These are phyloP conservation scores for Megaptera novaeangliae DNA, from an alignment of 2,113 vertebrate genomes.

Conservation along the genomic window DNA sequence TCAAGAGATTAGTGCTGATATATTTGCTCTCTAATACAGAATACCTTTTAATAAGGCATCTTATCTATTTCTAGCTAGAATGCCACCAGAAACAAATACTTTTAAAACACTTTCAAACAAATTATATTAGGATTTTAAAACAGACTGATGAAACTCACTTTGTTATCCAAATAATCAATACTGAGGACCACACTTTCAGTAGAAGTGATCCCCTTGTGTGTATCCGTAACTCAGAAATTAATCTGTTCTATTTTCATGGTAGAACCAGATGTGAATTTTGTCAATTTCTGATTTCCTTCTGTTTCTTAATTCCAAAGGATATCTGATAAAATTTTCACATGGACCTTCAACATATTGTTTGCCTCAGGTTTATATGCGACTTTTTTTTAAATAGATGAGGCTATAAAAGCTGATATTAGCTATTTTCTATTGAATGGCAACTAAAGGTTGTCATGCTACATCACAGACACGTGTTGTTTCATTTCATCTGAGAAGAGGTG, in stretches of 20 bases:
- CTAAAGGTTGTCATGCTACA: not conserved
- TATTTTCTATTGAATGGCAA: not conserved
- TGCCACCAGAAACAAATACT: slow-evolving; percentile 32
- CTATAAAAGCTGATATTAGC: not conserved
- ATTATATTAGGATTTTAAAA: slow-evolving; percentile 1
- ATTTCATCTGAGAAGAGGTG: not conserved
- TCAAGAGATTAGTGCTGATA: not conserved
- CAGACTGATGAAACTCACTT: slow-evolving; percentile 12
- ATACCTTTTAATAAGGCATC: not conserved
- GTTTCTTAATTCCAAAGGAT: not conserved
- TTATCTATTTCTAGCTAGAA: slow-evolving; percentile 28
- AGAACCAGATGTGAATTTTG: not conserved
- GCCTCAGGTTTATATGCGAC: not conserved
- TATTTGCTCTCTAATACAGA: slow-evolving; percentile 28
- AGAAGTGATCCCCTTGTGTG: not conserved
- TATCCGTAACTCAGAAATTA: not conserved
- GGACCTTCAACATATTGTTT: not conserved
- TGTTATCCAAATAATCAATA: not conserved
- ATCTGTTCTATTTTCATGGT: not conserved
- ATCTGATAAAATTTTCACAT: not conserved
- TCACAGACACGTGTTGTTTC: not conserved
- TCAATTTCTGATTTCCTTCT: not conserved
- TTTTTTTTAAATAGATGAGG: not conserved
- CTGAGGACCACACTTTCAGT: not conserved
- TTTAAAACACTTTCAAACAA: slow-evolving; percentile 31